These are phyloP conservation scores for Campylomormyrus numenius DNA, from an alignment of 2,113 vertebrate genomes.

Conservation along the genomic window DNA sequence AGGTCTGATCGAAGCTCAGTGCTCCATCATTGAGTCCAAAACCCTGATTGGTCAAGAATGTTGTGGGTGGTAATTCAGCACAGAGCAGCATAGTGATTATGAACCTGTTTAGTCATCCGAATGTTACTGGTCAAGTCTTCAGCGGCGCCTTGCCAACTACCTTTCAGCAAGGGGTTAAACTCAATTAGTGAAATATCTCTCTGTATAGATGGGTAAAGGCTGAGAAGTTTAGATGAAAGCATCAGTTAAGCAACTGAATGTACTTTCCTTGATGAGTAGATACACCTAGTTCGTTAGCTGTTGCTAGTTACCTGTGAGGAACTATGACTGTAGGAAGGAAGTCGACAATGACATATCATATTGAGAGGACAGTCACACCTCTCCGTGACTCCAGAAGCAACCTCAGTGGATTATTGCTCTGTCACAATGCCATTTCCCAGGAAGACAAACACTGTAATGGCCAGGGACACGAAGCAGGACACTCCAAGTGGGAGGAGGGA, in stretches of 20 bases:
- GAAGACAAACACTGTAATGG: background rate
- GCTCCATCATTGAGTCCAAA: background rate
- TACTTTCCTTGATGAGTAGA: background rate
- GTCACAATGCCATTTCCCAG: background rate
- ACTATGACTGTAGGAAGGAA: background rate
- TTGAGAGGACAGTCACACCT: background rate
- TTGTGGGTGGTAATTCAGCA: background rate
- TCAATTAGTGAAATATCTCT: background rate
- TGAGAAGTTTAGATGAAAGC: background rate
- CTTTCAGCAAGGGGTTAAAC: background rate
- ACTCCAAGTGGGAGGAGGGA: background rate
- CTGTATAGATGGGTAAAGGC: background rate
- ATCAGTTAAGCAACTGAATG: background rate
- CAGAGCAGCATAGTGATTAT: background rate
- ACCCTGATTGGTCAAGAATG: background rate
- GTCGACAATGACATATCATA: background rate
- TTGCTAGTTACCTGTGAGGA: background rate
- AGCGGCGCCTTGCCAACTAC: background rate
- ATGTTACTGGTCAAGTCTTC: background rate
- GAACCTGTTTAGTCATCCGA: background rate
- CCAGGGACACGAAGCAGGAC: background rate
- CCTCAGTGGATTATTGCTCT: background rate
- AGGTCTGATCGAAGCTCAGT: background rate
- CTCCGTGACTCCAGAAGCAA: no score
- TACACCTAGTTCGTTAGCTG: background rate